Base-by-base conservation (phyloP, 2,888 invertebrate genomes). In the Oligia fasciuncula region DNA sequence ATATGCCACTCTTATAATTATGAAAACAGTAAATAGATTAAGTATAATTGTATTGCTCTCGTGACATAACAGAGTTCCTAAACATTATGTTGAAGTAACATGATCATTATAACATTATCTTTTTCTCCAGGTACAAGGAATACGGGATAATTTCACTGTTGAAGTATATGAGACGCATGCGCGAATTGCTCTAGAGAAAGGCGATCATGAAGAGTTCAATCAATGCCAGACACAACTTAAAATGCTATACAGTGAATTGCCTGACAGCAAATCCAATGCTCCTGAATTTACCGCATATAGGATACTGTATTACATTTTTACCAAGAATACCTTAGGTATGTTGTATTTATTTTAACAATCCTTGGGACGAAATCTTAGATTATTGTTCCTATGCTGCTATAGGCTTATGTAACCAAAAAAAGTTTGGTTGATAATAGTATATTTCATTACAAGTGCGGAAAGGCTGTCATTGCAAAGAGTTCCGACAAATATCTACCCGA, bases 81-180 rank as follows among this genome's bases (percentile, higher is more conserved):
- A 49, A 51, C 4, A 40, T 35, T 13, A 57, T n/a, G 40, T 43
- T 75, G 8, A 40, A 66, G n/a, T 71, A 71, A 40, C 17, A 23
- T 29, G 1, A 54, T 76, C 17, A 11, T 29, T 60, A 35, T 23
- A 76, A 57, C 6, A 9, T 54, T 19, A 43, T 46, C 0, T 51
- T 57, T 72, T 46, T 46, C 94, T 96, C 17, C 90, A 99, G 99
- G 98, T 99, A 72, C 99, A 99, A 97, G 99, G 99, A 91, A 97
- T 99, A 89, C 97, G 99, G 88, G 99, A 99, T 96, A 97, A 97
- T 87, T 99, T 99, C 93, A 99, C 99, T 76, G 98, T 99, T n/a
- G 98, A 98, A 93, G 99, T 99, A 19, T 99, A 99, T 96, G 99
- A 99, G 97, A 99, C 99, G 6, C 99, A 99, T 97, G 99, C 99